A percentile compares a stretch with the other conserved stretches of the same genome.
These are phyloP conservation scores for Drosophila tani DNA, from an alignment of 1,140 invertebrate species.

Conservation along the genomic window DNA sequence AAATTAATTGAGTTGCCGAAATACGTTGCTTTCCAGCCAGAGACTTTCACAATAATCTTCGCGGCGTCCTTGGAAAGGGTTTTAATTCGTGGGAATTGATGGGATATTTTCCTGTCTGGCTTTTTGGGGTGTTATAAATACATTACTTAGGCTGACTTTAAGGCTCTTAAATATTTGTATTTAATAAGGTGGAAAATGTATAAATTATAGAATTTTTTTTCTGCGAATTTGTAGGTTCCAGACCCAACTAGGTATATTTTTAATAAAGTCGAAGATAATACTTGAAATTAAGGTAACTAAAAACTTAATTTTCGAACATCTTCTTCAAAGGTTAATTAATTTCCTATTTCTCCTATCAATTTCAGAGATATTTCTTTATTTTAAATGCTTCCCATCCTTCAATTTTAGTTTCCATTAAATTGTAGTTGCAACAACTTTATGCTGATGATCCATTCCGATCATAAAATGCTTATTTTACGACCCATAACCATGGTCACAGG, in stretches of 20 bases:
- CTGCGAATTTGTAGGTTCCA: neutral
- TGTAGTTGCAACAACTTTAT: constrained; percentile 32
- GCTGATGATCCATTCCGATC: constrained; percentile 38
- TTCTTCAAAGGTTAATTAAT: neutral
- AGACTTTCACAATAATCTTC: constrained; percentile 28
- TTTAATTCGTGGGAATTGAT: constrained; percentile 27
- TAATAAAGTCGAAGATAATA: no score
- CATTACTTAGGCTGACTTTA: neutral
- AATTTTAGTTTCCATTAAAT: constrained; percentile 21
- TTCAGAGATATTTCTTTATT: neutral
- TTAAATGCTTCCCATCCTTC: neutral
- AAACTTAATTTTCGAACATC: neutral
- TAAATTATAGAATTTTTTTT: neutral
- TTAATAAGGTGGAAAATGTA: neutral
- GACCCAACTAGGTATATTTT: no score
- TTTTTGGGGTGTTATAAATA: neutral
- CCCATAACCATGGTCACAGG: constrained; percentile 18
- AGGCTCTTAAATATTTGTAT: neutral
- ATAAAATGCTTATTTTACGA: constrained; percentile 45
- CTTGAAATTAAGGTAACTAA: no score
- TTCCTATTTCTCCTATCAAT: neutral
- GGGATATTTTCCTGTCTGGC: neutral
- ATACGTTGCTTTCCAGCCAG: neutral
- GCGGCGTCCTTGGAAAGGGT: constrained; percentile 26
- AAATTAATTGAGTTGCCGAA: constrained; percentile 40